A percentile compares a stretch with the other conserved stretches of the same genome.
phyloP scores from a whole-genome alignment of 1,140 invertebrate genomes.

The Zaprionus capensis region DNA sequence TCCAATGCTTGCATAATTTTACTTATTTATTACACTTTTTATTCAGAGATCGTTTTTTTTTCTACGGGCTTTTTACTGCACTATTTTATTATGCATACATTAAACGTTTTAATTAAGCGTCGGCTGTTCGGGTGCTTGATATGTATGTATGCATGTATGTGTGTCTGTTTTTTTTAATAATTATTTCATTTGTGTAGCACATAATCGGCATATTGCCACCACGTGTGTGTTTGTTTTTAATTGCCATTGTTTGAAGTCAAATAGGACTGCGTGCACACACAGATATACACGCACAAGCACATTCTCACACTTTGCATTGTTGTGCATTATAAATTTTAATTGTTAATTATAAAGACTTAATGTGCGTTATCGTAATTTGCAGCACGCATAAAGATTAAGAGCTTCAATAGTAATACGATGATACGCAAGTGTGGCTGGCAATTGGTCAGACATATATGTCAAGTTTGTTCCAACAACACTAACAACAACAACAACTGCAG shows the following conservation, averaged over 20 bases:
- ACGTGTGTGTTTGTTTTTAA: slow-evolving; percentile 62
- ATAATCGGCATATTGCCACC: slow-evolving; percentile 16
- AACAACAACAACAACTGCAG: slow-evolving; percentile 33
- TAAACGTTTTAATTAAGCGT: slow-evolving; percentile 38
- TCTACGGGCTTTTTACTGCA: neutral
- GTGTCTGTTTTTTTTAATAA: slow-evolving; percentile 32
- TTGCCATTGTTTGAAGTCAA: slow-evolving; percentile 51
- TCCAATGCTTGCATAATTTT: slow-evolving; percentile 36
- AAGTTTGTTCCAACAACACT: slow-evolving; percentile 63
- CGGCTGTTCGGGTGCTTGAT: neutral
- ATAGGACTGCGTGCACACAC: slow-evolving; percentile 33
- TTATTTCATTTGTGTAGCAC: slow-evolving; percentile 42
- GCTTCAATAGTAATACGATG: slow-evolving; percentile 12
- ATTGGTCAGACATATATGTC: slow-evolving; percentile 45
- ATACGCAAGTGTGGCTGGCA: slow-evolving; percentile 16
- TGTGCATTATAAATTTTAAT: slow-evolving; percentile 39
- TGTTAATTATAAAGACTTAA: slow-evolving; percentile 50
- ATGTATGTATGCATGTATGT: neutral
- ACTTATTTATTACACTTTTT: slow-evolving; percentile 49
- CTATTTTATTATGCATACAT: slow-evolving; percentile 24
- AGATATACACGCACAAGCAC: slow-evolving; percentile 8
- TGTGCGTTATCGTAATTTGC: slow-evolving; percentile 14
- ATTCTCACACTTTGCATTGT: neutral
- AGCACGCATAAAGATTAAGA: slow-evolving; percentile 37
- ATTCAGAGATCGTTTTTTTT: slow-evolving; percentile 28